phyloP scores from a whole-genome alignment of 2,113 vertebrate genomes.

The Noctilio leporinus region DNA sequence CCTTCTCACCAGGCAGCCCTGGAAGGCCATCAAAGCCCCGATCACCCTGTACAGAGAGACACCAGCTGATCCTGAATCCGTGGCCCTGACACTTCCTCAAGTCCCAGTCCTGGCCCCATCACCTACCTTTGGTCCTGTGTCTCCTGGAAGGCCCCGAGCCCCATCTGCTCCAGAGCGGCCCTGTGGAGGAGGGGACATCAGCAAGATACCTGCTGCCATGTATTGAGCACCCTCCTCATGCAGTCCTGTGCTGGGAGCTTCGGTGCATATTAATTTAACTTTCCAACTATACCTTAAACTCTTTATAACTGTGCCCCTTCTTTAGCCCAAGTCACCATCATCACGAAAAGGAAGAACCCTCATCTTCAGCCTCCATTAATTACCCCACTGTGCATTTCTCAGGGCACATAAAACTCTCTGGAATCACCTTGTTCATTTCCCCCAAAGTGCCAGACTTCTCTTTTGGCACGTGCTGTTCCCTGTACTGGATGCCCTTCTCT shows the following conservation, averaged over 20 bases:
- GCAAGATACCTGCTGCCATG: no score
- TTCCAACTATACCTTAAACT: background rate
- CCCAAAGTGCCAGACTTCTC: background rate
- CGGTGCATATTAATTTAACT: no score
- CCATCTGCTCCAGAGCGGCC: conserved; percentile 87
- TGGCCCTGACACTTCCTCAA: rapidly evolving
- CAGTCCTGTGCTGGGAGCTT: background rate
- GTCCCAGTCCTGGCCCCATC: no score
- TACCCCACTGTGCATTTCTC: background rate
- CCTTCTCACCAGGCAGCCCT: conserved; percentile 90
- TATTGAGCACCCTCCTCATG: background rate
- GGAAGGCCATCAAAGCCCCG: conserved; percentile 92
- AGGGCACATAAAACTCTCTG: background rate
- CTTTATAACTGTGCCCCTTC: background rate
- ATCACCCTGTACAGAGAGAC: conserved; percentile 84
- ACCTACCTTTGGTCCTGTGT: conserved; percentile 88
- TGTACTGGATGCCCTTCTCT: background rate
- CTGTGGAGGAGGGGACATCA: conserved; percentile 57
- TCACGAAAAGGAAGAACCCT: background rate
- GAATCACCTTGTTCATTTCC: background rate
- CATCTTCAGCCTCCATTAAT: background rate
- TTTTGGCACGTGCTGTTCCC: background rate
- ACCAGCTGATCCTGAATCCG: background rate
- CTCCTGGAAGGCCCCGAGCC: conserved; percentile 88
- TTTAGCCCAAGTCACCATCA: background rate